Conservation (phyloP, 2,113 vertebrate genomes). For the Gavia stellata region DNA sequence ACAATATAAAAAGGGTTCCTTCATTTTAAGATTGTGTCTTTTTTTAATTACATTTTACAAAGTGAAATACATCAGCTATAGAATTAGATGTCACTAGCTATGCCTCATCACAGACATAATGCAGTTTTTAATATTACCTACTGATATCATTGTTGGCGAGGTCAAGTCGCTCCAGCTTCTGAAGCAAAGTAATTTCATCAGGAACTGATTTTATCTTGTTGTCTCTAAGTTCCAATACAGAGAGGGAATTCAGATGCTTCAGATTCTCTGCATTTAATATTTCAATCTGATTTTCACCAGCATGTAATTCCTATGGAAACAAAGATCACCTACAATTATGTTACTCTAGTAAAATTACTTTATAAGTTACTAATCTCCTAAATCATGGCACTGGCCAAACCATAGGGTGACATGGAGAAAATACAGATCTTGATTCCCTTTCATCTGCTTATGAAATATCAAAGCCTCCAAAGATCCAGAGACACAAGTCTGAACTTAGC, state of each 20-base stretch:
- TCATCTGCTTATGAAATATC: background rate
- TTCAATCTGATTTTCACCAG: conserved; percentile 93
- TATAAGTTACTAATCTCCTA: background rate
- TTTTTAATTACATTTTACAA: background rate
- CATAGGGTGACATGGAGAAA: fast-evolving
- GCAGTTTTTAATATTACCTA: conserved; percentile 72
- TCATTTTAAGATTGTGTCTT: background rate
- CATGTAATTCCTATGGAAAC: conserved; percentile 81
- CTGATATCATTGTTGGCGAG: conserved; percentile 91
- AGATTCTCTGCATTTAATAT: conserved; percentile 78
- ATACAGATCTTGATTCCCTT: background rate
- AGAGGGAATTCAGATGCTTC: conserved; percentile 78
- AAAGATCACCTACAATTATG: background rate
- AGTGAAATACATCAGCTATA: background rate
- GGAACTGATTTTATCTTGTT: conserved; percentile 90
- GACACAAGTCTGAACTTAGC: background rate
- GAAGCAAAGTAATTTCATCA: conserved; percentile 81
- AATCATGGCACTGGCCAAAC: background rate
- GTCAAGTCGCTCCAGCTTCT: conserved; percentile 87
- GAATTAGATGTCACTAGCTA: background rate
- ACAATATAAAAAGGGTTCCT: background rate
- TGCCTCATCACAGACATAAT: background rate
- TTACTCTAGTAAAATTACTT: background rate
- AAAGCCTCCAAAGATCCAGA: background rate
- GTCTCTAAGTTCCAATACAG: conserved; percentile 88